Conservation (phyloP, 2,888 invertebrate genomes). For the Pycnomerus fuliginosus region DNA sequence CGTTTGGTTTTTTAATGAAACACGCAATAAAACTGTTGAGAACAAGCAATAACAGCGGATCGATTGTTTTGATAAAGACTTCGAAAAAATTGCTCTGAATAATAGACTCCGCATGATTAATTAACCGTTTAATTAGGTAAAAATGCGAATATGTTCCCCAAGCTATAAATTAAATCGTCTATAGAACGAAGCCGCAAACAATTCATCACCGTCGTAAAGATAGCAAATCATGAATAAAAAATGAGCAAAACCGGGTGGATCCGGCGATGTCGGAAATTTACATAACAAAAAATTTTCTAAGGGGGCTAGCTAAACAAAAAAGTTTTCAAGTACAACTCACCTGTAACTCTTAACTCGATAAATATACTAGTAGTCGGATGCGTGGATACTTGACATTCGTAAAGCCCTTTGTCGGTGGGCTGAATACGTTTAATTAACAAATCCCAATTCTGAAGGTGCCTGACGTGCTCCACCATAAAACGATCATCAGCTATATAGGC, state of each 20-base stretch:
- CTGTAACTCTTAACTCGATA: slow-evolving; percentile 71
- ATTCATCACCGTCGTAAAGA: slow-evolving; percentile 13
- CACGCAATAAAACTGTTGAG: too few species aligned
- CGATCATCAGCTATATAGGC: slow-evolving; percentile 68
- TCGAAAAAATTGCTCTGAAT: too few species aligned
- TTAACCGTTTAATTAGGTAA: slow-evolving; percentile 18
- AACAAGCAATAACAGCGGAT: too few species aligned
- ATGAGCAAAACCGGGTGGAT: slow-evolving; percentile 26
- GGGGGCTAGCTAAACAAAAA: not conserved
- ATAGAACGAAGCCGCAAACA: slow-evolving; percentile 9
- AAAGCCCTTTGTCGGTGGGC: slow-evolving; percentile 68
- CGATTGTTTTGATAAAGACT: too few species aligned
- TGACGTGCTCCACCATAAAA: slow-evolving; percentile 62
- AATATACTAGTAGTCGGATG: slow-evolving; percentile 76
- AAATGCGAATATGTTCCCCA: slow-evolving; percentile 11
- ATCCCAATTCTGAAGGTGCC: slow-evolving; percentile 64
- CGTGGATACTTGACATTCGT: slow-evolving; percentile 80
- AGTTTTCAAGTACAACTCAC: slow-evolving; percentile 53
- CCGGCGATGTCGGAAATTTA: slow-evolving; percentile 26
- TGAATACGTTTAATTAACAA: slow-evolving; percentile 68
- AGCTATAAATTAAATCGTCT: slow-evolving; percentile 14
- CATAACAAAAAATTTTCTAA: slow-evolving; percentile 26
- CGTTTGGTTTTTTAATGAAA: too few species aligned
- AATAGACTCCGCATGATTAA: slow-evolving; percentile 19
- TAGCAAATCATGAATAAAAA: slow-evolving; percentile 33